Conservation (phyloP, 2,888 invertebrate genomes). For the Venusia cambrica region DNA sequence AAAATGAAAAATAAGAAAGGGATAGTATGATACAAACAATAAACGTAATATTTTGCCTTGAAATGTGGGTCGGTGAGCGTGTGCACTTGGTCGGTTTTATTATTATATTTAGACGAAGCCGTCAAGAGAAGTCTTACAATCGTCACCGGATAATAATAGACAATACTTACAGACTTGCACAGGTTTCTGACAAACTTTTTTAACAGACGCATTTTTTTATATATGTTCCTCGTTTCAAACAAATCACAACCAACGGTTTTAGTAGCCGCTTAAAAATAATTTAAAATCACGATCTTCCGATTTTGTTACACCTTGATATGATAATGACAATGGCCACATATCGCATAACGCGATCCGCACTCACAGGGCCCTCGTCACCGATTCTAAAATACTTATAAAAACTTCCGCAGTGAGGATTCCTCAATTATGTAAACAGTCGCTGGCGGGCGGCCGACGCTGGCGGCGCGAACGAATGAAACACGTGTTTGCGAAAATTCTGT, state of each 20-base stretch:
- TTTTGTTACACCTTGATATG: too few relatives aligned
- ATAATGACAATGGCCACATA: conserved; percentile 40
- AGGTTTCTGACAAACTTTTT: conserved; percentile 31
- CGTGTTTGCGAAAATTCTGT: conserved; percentile 9
- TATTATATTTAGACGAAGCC: too few relatives aligned
- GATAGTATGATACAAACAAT: too few relatives aligned
- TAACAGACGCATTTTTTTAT: conserved; percentile 31
- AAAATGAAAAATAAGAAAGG: too few relatives aligned
- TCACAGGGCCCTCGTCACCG: conserved; percentile 35
- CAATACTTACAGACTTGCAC: conserved; percentile 30
- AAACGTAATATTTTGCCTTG: too few relatives aligned
- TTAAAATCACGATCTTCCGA: too few relatives aligned
- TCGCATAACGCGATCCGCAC: conserved; percentile 50
- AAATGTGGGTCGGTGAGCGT: too few relatives aligned
- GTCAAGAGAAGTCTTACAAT: too few relatives aligned
- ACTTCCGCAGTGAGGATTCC: conserved; percentile 38
- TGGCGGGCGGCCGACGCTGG: conserved; percentile 13
- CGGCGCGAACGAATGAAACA: conserved; percentile 14
- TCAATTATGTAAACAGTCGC: conserved; percentile 25
- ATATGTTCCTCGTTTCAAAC: background rate
- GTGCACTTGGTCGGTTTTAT: too few relatives aligned
- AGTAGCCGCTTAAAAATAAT: too few relatives aligned
- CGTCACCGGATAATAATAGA: too few relatives aligned
- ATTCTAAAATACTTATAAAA: conserved; percentile 48
- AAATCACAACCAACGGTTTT: background rate